Conservation (phyloP, 2,113 vertebrate genomes). For the Chaetodon auriga region DNA sequence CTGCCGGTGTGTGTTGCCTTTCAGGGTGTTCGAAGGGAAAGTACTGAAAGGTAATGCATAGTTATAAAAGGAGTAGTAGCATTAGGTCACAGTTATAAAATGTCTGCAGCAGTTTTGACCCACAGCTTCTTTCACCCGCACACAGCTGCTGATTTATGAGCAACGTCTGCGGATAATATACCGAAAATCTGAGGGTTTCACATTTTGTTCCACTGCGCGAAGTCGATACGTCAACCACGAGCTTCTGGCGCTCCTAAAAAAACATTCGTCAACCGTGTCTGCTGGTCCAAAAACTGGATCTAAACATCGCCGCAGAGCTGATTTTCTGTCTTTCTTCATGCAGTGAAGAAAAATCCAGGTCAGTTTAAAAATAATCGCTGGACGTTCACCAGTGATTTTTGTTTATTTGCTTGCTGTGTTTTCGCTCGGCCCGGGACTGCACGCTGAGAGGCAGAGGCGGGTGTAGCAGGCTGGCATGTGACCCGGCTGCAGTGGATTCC, state of each 20-base stretch:
- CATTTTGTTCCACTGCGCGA: not conserved
- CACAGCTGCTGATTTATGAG: not conserved
- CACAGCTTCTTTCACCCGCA: not conserved
- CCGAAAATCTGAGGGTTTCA: not conserved
- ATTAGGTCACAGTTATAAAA: not conserved
- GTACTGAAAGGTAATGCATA: not conserved
- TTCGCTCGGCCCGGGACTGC: too few relatives aligned
- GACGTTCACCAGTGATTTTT: not conserved
- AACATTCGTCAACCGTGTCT: not conserved
- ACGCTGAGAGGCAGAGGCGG: not conserved
- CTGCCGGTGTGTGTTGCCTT: not conserved
- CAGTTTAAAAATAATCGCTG: not conserved
- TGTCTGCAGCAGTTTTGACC: not conserved
- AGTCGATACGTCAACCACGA: not conserved
- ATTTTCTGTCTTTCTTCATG: not conserved
- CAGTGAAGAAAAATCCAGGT: not conserved
- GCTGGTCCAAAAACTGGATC: not conserved
- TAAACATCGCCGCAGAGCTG: too few relatives aligned
- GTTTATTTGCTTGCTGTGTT: too few relatives aligned
- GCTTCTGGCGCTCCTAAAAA: not conserved
- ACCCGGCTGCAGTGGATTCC: constrained; percentile 80
- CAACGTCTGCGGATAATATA: not conserved
- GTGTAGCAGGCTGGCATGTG: constrained; percentile 65
- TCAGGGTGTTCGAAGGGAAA: not conserved
- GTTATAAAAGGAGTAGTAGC: not conserved